A percentile compares a stretch with the other conserved stretches of the same genome.
Conservation (phyloP, 2,888 invertebrate species). For the Heteropelma amictum region DNA sequence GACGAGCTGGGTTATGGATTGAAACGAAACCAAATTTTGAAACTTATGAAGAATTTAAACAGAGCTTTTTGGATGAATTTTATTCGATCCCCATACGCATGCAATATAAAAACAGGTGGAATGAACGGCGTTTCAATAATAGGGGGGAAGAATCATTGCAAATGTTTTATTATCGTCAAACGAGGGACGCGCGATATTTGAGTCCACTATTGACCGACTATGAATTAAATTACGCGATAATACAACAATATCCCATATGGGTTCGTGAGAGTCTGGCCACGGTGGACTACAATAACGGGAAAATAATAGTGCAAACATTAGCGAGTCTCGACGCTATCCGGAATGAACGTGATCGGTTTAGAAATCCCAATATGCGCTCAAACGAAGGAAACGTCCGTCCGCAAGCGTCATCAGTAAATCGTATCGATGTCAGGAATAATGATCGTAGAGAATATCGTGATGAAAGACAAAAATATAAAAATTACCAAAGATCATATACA, state of each 20-base stretch:
- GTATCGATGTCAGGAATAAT: too few species aligned
- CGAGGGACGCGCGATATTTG: neutral
- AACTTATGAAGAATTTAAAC: constrained; percentile 10
- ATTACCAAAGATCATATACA: too few species aligned
- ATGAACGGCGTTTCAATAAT: neutral
- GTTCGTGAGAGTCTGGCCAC: neutral
- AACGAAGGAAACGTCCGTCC: too few species aligned
- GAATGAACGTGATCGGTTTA: too few species aligned
- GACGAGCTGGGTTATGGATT: constrained; percentile 9
- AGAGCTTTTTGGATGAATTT: constrained; percentile 8
- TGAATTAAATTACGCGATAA: neutral
- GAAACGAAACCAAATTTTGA: neutral
- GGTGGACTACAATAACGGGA: neutral
- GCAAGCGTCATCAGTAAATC: too few species aligned
- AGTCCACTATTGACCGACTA: neutral
- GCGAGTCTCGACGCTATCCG: too few species aligned
- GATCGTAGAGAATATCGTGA: too few species aligned
- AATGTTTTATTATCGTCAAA: neutral
- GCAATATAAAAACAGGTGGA: neutral
- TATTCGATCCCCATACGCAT: neutral
- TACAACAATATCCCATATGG: neutral
- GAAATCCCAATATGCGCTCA: too few species aligned
- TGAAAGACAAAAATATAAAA: too few species aligned
- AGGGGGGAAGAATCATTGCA: neutral
- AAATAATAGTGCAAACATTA: too few species aligned